phyloP scores from a whole-genome alignment of 2,113 vertebrate genomes.

The Melanotaenia duboulayi region DNA sequence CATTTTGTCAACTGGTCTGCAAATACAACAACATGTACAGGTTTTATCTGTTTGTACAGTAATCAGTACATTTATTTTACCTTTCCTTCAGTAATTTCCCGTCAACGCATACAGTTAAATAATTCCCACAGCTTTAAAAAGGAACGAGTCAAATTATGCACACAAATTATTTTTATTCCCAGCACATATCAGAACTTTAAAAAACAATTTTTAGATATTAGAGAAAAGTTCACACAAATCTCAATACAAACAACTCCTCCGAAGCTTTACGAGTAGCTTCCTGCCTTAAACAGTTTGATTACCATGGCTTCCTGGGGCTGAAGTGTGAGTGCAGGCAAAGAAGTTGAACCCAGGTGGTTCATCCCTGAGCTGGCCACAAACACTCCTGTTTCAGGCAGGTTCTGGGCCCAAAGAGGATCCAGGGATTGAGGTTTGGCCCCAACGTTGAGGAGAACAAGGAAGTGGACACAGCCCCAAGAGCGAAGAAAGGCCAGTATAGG shows the following conservation, averaged over 20 bases:
- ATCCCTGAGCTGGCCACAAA: conserved; percentile 76
- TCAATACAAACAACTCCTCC: not conserved
- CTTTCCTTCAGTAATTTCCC: no score
- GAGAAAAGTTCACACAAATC: conserved; percentile 3
- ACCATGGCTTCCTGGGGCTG: conserved; percentile 77
- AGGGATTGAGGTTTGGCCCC: conserved; percentile 55
- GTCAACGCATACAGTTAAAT: no score
- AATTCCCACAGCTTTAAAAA: not conserved
- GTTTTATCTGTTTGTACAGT: not conserved
- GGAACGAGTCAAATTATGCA: not conserved
- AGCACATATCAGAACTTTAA: not conserved
- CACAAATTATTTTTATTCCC: conserved; percentile 42
- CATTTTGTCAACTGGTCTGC: no score
- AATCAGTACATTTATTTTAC: not conserved
- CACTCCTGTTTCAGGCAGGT: conserved; percentile 70
- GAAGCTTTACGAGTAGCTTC: conserved; percentile 59
- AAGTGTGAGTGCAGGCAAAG: conserved; percentile 67
- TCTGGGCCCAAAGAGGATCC: conserved; percentile 62
- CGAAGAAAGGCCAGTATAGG: conserved; percentile 77
- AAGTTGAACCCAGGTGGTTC: conserved; percentile 65
- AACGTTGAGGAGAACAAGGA: conserved; percentile 78
- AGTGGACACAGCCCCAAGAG: conserved; percentile 82
- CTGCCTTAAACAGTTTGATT: conserved; percentile 77
- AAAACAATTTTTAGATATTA: not conserved
- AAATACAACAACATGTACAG: no score